These are phyloP conservation scores for Acleris emargana DNA, from an alignment of 2,888 invertebrate genomes.

Conservation along the genomic window DNA sequence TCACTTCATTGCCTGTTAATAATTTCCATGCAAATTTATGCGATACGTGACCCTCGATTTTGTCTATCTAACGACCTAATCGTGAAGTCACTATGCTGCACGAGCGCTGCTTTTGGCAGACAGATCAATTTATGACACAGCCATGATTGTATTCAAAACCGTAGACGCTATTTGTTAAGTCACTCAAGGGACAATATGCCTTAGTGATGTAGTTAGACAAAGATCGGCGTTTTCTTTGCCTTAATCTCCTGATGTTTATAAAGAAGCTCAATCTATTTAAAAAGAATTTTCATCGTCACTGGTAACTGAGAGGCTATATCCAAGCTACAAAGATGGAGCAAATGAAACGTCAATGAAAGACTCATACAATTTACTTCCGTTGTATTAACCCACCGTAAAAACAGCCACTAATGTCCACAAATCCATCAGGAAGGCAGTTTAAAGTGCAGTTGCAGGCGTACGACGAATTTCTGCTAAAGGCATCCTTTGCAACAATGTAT, in stretches of 20 bases:
- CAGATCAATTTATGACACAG: constrained; percentile 15
- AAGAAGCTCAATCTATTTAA: too few relatives aligned
- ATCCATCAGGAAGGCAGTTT: constrained; percentile 84
- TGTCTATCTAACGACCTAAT: neutral
- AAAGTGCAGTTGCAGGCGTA: constrained; percentile 87
- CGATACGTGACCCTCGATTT: constrained; percentile 16
- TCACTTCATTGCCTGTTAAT: neutral
- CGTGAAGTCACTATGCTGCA: constrained; percentile 10
- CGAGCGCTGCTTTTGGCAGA: constrained; percentile 15
- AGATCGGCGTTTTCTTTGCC: too few relatives aligned
- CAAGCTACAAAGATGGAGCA: too few relatives aligned
- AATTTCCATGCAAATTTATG: constrained; percentile 11
- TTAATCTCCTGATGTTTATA: too few relatives aligned
- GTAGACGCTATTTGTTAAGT: neutral
- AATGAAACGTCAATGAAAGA: neutral
- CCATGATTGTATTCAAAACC: constrained; percentile 26
- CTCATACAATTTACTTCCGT: too few relatives aligned
- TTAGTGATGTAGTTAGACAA: too few relatives aligned
- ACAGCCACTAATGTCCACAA: constrained; percentile 88
- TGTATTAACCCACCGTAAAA: constrained; percentile 85
- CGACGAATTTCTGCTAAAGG: constrained; percentile 61
- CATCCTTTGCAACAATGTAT: constrained; percentile 55
- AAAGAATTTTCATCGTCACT: too few relatives aligned
- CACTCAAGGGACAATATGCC: neutral
- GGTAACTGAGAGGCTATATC: too few relatives aligned